phyloP scores from a whole-genome alignment of 2,888 invertebrate species.

The Pristionchus fissidentatus region DNA sequence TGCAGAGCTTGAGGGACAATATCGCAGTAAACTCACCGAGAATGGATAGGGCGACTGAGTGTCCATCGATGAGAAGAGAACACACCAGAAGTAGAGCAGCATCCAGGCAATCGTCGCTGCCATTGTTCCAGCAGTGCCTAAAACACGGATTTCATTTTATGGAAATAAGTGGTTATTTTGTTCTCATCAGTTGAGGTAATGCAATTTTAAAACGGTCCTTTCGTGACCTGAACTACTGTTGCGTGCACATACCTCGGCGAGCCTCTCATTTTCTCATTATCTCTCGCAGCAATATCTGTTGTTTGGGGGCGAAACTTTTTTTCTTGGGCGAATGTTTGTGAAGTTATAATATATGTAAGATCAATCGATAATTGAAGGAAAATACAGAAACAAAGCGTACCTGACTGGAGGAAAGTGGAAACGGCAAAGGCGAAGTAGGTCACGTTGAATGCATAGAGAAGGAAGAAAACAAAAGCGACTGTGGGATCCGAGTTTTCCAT shows the following conservation, averaged over 20 bases:
- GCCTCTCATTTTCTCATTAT: too few relatives aligned
- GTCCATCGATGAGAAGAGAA: conserved; percentile 10
- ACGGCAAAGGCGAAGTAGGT: conserved; percentile 67
- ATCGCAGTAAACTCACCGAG: background rate
- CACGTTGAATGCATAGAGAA: conserved; percentile 66
- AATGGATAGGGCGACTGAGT: background rate
- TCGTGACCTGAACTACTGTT: background rate
- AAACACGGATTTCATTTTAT: too few relatives aligned
- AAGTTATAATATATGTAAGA: too few relatives aligned
- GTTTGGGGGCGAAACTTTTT: too few relatives aligned
- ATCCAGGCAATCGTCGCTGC: conserved; percentile 69
- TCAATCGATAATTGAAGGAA: background rate
- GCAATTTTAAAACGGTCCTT: background rate
- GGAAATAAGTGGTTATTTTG: background rate
- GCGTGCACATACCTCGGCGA: background rate
- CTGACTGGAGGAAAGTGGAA: conserved; percentile 70
- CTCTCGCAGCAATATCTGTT: too few relatives aligned
- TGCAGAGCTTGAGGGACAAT: background rate
- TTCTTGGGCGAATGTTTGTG: too few relatives aligned
- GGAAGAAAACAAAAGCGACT: conserved; percentile 66
- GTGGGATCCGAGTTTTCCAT: conserved; percentile 56
- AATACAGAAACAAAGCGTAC: conserved; percentile 45
- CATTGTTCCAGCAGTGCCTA: conserved; percentile 66
- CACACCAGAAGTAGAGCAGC: conserved; percentile 68
- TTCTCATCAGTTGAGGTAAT: too few relatives aligned